Conservation (phyloP, 2,797 vertebrate species). For the Hyperoplus lanceolatus region DNA sequence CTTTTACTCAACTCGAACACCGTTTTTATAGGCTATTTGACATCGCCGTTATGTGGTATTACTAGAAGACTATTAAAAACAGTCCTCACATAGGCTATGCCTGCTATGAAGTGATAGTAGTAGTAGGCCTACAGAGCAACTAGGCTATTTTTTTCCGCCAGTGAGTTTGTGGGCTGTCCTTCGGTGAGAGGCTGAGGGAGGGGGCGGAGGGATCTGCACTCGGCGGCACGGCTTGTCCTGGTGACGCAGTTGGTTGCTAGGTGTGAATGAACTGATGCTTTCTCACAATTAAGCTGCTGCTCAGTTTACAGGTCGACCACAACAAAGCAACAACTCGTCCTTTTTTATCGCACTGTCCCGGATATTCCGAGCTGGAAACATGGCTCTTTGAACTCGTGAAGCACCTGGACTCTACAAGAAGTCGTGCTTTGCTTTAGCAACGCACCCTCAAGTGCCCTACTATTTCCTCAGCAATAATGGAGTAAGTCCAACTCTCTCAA, state of each 20-base stretch:
- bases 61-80: background rate
- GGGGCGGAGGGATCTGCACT: constrained; percentile 63
- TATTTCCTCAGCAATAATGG: constrained; percentile 87
- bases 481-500: constrained; percentile 83
- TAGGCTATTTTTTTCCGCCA: too few relatives aligned
- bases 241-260: constrained; percentile 90
- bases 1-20: background rate
- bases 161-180: constrained; percentile 57
- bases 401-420: constrained; percentile 73
- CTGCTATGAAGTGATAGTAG: too few relatives aligned
- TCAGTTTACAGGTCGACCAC: constrained; percentile 86
- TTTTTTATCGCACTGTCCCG: constrained; percentile 57
- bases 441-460: constrained; percentile 85
- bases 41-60: background rate
- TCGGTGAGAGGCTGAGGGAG: constrained; percentile 26
- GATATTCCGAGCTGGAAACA: constrained; percentile 79
- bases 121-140: background rate
- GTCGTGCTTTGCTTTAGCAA: constrained; percentile 89
- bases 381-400: constrained; percentile 83
- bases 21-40: background rate
- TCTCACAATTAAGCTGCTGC: constrained; percentile 79
- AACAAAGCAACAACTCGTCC: constrained; percentile 83
- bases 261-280: constrained; percentile 87
- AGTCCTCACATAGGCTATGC: too few relatives aligned
- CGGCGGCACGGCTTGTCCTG: constrained; percentile 49